These are phyloP conservation scores for Otolemur garnettii DNA, from an alignment of 2,113 vertebrate species.

Conservation along the genomic window DNA sequence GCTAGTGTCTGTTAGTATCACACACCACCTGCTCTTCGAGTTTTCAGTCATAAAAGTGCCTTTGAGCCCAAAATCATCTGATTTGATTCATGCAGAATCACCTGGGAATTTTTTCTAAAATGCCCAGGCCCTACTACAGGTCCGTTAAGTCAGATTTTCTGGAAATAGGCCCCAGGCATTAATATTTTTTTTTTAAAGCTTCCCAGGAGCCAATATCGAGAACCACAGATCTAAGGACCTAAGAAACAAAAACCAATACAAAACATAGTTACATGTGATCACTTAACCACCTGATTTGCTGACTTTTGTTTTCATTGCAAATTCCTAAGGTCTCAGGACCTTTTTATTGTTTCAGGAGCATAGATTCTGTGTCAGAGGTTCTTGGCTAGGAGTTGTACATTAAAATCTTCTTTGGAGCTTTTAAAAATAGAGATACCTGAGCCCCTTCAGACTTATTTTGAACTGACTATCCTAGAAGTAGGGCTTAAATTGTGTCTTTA, in stretches of 20 bases:
- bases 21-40: not conserved
- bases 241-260: not conserved
- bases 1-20: not conserved
- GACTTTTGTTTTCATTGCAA: not conserved
- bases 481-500: not conserved
- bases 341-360: not conserved
- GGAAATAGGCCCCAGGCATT: not conserved
- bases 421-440: not conserved
- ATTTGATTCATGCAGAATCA: not conserved
- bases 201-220: not conserved
- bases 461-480: not conserved
- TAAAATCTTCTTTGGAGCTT: not conserved
- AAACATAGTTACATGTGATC: not conserved
- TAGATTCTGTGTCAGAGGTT: not conserved
- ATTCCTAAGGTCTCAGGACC: not conserved
- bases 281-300: not conserved
- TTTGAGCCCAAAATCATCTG: not conserved
- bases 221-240: not conserved
- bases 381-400: not conserved
- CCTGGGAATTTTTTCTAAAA: not conserved
- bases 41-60: not conserved
- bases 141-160: slow-evolving; percentile 25
- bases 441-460: not conserved
- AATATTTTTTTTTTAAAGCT: not conserved
- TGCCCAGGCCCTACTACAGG: not conserved